Evolutionary conservation across 2,797 vertebrate genomes (phyloP).

Genomic region (Botia almorhae): DNA sequence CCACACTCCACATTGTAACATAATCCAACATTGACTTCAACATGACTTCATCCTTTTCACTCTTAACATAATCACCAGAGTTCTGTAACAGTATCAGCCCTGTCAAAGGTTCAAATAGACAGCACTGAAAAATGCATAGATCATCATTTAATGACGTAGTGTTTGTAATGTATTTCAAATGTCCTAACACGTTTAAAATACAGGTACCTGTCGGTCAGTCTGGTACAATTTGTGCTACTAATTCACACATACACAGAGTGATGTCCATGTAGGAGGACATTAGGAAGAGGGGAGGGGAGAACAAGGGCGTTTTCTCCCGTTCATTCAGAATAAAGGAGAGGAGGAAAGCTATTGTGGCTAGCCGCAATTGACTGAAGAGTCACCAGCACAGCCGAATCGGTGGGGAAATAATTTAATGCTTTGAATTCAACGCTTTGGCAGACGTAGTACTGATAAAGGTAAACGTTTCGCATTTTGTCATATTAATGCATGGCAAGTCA

Average conservation of each 20-base stretch:
- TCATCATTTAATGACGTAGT: not conserved
- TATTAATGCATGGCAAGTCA: constrained; percentile 33
- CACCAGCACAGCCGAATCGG: constrained; percentile 41
- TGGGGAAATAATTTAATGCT: constrained; percentile 47
- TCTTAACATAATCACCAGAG: constrained; percentile 21
- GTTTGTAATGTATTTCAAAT: not conserved
- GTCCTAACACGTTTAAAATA: constrained; percentile 3
- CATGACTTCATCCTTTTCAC: constrained; percentile 33
- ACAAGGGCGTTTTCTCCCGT: constrained; percentile 63
- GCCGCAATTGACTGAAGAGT: constrained; percentile 38
- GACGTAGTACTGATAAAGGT: constrained; percentile 52
- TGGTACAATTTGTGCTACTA: constrained; percentile 16
- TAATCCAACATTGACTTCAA: constrained; percentile 9
- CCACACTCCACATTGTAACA: constrained; percentile 27
- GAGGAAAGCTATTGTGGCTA: constrained; percentile 53
- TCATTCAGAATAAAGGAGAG: constrained; percentile 63
- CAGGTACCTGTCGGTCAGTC: not conserved
- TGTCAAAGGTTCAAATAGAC: not conserved
- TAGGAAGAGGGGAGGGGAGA: constrained; percentile 69
- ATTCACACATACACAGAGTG: constrained; percentile 21
- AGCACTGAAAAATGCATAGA: not conserved
- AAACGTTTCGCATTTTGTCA: constrained; percentile 31
- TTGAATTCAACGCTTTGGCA: constrained; percentile 40
- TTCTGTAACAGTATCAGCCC: constrained; percentile 22
- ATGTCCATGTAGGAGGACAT: constrained; percentile 55